Evolutionary conservation across 1,140 invertebrate genomes (phyloP).

Genomic region (Drosophila nikananu): DNA sequence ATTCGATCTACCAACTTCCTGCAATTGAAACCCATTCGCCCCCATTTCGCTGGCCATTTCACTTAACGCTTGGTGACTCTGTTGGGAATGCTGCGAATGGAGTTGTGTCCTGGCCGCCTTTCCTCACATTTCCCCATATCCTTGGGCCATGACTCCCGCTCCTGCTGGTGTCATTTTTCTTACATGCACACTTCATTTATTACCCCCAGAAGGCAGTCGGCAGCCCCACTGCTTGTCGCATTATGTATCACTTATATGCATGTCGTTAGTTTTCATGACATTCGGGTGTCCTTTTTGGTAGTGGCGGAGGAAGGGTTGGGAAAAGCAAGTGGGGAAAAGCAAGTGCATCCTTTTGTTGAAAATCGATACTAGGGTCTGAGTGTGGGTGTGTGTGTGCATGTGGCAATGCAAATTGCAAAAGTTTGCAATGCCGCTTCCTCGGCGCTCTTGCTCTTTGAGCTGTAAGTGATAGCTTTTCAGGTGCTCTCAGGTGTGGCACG

Average conservation of each 20-base stretch:
- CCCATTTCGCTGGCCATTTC: slow-evolving; percentile 56
- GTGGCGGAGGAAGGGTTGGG: neutral
- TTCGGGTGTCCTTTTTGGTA: slow-evolving; percentile 40
- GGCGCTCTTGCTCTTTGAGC: slow-evolving; percentile 66
- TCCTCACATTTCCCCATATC: slow-evolving; percentile 8
- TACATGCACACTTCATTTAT: slow-evolving; percentile 79
- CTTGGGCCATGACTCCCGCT: slow-evolving; percentile 2
- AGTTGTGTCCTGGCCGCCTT: slow-evolving; percentile 41
- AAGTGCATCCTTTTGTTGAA: slow-evolving; percentile 63
- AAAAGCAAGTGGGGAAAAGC: slow-evolving; percentile 24
- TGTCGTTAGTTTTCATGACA: slow-evolving; percentile 80
- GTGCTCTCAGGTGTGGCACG: slow-evolving; percentile 63
- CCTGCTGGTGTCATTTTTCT: slow-evolving; percentile 70
- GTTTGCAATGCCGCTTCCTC: slow-evolving; percentile 25
- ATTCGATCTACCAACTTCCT: neutral
- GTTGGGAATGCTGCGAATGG: slow-evolving; percentile 45
- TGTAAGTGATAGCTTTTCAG: slow-evolving; percentile 77
- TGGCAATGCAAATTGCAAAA: slow-evolving; percentile 62
- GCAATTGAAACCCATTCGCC: slow-evolving; percentile 1
- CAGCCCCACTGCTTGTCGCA: slow-evolving; percentile 25
- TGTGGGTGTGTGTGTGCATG: slow-evolving; percentile 6
- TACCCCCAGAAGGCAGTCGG: slow-evolving; percentile 53
- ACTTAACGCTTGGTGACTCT: slow-evolving; percentile 53
- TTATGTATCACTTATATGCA: slow-evolving; percentile 79
- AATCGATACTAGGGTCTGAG: slow-evolving; percentile 54